phyloP scores from a whole-genome alignment of 2,113 vertebrate species.

The Tenebrosternarchus preto region DNA sequence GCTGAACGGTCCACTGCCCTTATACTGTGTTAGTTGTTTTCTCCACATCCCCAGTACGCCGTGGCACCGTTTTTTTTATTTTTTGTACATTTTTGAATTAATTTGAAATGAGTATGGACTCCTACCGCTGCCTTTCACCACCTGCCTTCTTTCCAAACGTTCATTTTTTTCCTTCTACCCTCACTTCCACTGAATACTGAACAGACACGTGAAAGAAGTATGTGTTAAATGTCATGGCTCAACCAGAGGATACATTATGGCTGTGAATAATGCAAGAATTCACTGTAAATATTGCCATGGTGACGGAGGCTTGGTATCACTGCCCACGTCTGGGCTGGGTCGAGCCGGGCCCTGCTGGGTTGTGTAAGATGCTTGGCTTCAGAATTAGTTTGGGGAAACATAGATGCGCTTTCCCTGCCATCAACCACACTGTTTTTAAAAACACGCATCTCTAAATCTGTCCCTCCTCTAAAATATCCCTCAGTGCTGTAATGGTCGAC shows the following conservation, averaged over 20 bases:
- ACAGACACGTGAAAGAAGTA: constrained; percentile 18
- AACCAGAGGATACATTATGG: constrained; percentile 35
- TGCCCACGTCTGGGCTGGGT: background rate
- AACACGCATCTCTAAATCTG: constrained; percentile 32
- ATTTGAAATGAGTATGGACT: background rate
- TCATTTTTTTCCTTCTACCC: constrained; percentile 3
- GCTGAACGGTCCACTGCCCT: background rate
- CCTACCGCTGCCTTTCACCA: background rate
- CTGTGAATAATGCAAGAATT: constrained; percentile 18
- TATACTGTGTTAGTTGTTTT: no score
- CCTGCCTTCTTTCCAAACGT: background rate
- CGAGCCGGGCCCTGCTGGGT: background rate
- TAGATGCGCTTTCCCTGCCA: constrained; percentile 1
- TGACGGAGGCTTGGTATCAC: constrained; percentile 31
- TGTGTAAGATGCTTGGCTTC: constrained; percentile 31
- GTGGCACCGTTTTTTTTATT: no score
- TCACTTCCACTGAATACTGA: constrained; percentile 30
- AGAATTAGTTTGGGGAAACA: constrained; percentile 14
- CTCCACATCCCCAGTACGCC: no score
- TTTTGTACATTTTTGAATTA: background rate
- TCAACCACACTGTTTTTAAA: background rate
- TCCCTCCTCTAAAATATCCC: background rate
- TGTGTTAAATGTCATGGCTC: constrained; percentile 39
- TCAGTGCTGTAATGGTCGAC: background rate
- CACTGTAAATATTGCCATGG: constrained; percentile 49